These are phyloP conservation scores for Drosophila nigricruria DNA, from an alignment of 2,888 invertebrate species.

Conservation along the genomic window DNA sequence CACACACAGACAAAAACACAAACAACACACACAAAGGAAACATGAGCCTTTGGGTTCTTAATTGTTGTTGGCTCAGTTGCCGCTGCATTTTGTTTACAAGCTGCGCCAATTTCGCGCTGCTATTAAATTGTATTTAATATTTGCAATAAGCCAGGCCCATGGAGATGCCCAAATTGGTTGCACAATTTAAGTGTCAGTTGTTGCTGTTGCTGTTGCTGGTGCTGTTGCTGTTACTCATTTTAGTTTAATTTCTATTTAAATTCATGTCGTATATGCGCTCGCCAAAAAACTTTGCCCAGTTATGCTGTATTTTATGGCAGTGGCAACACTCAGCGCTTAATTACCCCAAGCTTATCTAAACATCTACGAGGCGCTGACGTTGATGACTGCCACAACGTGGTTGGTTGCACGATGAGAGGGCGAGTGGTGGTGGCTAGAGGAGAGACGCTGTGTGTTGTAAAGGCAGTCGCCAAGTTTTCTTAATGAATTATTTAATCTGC, in stretches of 20 bases:
- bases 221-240: constrained; percentile 64
- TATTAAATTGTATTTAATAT: constrained; percentile 74
- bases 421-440: neutral
- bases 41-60: constrained; percentile 51
- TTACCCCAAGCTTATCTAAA: constrained; percentile 80
- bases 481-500: constrained; percentile 79
- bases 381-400: constrained; percentile 40
- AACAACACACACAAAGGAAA: constrained; percentile 16
- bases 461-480: constrained; percentile 64
- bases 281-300: constrained; percentile 58
- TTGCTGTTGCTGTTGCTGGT: constrained; percentile 28
- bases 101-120: constrained; percentile 71
- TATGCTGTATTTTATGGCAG: constrained; percentile 63
- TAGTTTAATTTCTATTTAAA: constrained; percentile 80
- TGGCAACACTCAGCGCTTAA: constrained; percentile 71
- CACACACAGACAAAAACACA: constrained; percentile 1
- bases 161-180: constrained; percentile 60
- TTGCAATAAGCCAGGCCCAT: constrained; percentile 51
- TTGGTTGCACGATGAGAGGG: neutral
- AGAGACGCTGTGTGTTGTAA: constrained; percentile 4
- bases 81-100: constrained; percentile 65
- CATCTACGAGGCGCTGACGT: constrained; percentile 72
- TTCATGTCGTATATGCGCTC: constrained; percentile 71
- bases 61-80: constrained; percentile 57
- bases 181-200: constrained; percentile 68